Percentiles rank a stretch among this genome's conserved stretches.
Conservation (phyloP, 2,797 vertebrate genomes). For the Dryobates pubescens region DNA sequence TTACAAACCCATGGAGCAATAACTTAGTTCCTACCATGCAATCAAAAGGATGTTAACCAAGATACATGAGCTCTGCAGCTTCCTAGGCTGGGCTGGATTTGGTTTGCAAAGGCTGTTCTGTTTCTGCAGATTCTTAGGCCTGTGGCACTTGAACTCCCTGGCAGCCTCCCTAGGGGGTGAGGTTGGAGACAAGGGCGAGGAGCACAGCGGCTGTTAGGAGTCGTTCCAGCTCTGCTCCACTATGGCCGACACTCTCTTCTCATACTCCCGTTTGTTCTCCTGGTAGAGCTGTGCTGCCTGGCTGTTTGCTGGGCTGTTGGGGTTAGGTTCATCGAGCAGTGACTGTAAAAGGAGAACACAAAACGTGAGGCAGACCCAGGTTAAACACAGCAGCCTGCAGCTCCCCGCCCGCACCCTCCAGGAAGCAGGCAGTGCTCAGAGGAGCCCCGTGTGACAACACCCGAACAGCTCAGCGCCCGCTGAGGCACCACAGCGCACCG, state of each 20-base stretch:
- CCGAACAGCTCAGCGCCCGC: neutral
- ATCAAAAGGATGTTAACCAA: slow-evolving; percentile 89
- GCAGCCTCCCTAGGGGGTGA: slow-evolving; percentile 80
- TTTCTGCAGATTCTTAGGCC: slow-evolving; percentile 81
- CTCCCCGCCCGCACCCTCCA: neutral
- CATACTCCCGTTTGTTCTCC: slow-evolving; percentile 98
- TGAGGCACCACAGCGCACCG: neutral
- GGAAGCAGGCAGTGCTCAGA: neutral
- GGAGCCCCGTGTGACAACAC: neutral
- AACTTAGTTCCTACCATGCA: slow-evolving; percentile 99
- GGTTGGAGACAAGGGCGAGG: slow-evolving; percentile 76
- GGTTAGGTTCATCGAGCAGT: slow-evolving; percentile 96
- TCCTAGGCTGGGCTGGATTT: slow-evolving; percentile 81
- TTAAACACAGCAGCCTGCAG: neutral
- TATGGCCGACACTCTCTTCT: slow-evolving; percentile 98
- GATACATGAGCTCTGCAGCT: slow-evolving; percentile 87
- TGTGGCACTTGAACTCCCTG: slow-evolving; percentile 88
- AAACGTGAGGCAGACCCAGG: neutral
- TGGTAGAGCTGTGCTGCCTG: slow-evolving; percentile 99
- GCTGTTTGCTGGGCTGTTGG: slow-evolving; percentile 98
- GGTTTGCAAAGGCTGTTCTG: slow-evolving; percentile 77
- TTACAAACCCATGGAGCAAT: slow-evolving; percentile 98
- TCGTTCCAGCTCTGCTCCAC: slow-evolving; percentile 99
- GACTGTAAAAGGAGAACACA: slow-evolving; percentile 79
- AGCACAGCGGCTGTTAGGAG: slow-evolving; percentile 83